Evolutionary conservation across 2,113 vertebrate genomes (phyloP).

Genomic region (Martes martes): DNA sequence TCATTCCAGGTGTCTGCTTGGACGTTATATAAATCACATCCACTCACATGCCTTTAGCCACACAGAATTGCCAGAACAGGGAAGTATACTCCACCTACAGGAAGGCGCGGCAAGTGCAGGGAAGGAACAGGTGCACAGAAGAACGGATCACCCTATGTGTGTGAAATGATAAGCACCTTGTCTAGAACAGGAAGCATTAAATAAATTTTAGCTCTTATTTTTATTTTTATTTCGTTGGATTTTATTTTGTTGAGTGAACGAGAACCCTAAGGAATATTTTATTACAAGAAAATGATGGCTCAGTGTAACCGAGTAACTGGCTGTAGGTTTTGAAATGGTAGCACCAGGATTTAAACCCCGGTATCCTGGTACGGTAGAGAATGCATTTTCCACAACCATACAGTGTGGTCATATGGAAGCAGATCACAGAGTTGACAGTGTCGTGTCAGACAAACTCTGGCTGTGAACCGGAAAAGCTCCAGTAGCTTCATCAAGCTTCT

Average conservation of each 20-base stretch:
- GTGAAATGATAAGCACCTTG: not conserved
- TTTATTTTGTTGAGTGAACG: not conserved
- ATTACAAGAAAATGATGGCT: not conserved
- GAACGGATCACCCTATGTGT: rapidly evolving
- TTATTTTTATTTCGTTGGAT: not conserved
- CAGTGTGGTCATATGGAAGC: not conserved
- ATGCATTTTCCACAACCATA: not conserved
- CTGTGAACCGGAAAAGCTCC: not conserved
- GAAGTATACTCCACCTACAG: not conserved
- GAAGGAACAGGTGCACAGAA: not conserved
- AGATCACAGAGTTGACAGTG: too few species aligned
- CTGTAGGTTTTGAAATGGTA: not conserved
- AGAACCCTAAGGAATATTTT: not conserved
- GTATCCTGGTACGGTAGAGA: not conserved
- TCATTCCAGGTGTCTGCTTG: not conserved
- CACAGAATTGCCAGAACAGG: not conserved
- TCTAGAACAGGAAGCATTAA: not conserved
- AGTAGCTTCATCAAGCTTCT: not conserved
- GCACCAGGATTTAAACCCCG: not conserved
- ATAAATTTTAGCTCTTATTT: not conserved
- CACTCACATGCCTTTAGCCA: too few species aligned
- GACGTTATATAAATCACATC: not conserved
- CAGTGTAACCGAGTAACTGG: not conserved
- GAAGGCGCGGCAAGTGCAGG: not conserved
- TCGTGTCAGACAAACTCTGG: not conserved